Percentiles rank a stretch among this genome's conserved stretches.
Evolutionary conservation across 1,140 invertebrate species (phyloP).

Genomic region (Anadara kagoshimensis): DNA sequence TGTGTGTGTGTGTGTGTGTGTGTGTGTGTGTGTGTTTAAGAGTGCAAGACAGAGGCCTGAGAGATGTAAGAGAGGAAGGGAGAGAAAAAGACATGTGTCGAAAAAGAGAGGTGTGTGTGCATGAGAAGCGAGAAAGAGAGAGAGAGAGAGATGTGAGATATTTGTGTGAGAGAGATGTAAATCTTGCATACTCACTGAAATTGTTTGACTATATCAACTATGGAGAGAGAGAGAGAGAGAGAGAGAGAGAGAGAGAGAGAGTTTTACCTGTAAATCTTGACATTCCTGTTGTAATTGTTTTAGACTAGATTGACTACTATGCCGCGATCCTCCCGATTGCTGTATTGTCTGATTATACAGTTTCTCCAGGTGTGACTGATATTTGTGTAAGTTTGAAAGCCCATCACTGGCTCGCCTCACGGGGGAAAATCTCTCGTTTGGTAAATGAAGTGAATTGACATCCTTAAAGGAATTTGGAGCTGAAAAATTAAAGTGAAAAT

Average conservation of each 20-base stretch:
- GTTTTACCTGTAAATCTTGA: constrained; percentile 74
- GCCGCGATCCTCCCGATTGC: constrained; percentile 30
- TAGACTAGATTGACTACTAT: constrained; percentile 65
- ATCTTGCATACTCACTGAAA: neutral
- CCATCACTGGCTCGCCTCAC: constrained; percentile 92
- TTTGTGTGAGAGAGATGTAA: too few relatives aligned
- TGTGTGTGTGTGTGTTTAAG: too few relatives aligned
- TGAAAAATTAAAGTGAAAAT: constrained; percentile 35
- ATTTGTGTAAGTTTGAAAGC: constrained; percentile 76
- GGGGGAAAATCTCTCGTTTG: constrained; percentile 89
- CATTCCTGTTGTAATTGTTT: constrained; percentile 75
- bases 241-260: neutral
- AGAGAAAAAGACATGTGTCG: too few relatives aligned
- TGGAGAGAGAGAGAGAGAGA: too few relatives aligned
- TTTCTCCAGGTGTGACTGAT: constrained; percentile 75
- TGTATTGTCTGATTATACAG: constrained; percentile 74
- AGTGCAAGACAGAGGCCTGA: too few relatives aligned
- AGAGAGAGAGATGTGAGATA: too few relatives aligned
- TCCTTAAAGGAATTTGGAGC: constrained; percentile 78
- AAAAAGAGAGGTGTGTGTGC: too few relatives aligned
- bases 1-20: too few relatives aligned
- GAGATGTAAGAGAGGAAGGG: too few relatives aligned
- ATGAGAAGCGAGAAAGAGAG: too few relatives aligned
- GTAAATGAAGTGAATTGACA: constrained; percentile 75
- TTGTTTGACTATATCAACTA: too few relatives aligned